Conservation (phyloP, 2,888 invertebrate genomes). For the Pharmacophagus antenor region DNA sequence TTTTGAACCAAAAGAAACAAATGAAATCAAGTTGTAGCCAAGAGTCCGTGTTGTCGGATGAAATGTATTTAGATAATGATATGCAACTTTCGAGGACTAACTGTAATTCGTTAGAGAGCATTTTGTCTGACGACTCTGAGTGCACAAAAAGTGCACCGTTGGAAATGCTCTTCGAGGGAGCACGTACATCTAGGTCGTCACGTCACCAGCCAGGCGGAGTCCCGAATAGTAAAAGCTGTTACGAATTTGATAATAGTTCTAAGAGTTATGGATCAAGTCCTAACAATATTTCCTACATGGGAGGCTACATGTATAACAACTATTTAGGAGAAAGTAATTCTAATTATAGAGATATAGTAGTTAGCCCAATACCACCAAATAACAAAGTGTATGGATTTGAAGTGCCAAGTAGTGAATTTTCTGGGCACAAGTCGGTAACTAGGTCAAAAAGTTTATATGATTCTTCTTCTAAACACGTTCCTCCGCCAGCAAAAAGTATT, state of each 20-base stretch:
- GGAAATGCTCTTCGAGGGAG: conserved; percentile 84
- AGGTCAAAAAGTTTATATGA: conserved; percentile 73
- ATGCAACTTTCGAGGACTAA: conserved; percentile 83
- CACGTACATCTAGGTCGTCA: conserved; percentile 67
- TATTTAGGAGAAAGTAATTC: conserved; percentile 53
- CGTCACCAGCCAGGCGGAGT: conserved; percentile 47
- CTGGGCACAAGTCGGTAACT: conserved; percentile 70
- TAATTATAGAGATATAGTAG: conserved; percentile 35
- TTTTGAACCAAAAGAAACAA: conserved; percentile 84
- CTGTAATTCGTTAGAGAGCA: conserved; percentile 89
- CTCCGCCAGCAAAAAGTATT: conserved; percentile 70
- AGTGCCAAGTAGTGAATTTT: conserved; percentile 52
- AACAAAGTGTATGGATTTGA: conserved; percentile 70
- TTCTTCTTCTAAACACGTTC: conserved; percentile 57
- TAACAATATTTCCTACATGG: conserved; percentile 77
- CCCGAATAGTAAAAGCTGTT: conserved; percentile 74
- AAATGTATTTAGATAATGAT: conserved; percentile 79
- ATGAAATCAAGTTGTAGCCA: conserved; percentile 85
- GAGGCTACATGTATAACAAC: conserved; percentile 80
- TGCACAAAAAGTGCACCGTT: conserved; percentile 89
- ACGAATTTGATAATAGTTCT: conserved; percentile 77
- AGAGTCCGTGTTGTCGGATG: conserved; percentile 89
- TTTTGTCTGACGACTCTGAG: conserved; percentile 89
- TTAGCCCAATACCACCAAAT: conserved; percentile 48
- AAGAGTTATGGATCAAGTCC: conserved; percentile 85